Evolutionary conservation across 2,888 invertebrate genomes (phyloP), one percentile per base, ranked within the genome.

Genomic region (Marasmarcha lunaedactyla): DNA sequence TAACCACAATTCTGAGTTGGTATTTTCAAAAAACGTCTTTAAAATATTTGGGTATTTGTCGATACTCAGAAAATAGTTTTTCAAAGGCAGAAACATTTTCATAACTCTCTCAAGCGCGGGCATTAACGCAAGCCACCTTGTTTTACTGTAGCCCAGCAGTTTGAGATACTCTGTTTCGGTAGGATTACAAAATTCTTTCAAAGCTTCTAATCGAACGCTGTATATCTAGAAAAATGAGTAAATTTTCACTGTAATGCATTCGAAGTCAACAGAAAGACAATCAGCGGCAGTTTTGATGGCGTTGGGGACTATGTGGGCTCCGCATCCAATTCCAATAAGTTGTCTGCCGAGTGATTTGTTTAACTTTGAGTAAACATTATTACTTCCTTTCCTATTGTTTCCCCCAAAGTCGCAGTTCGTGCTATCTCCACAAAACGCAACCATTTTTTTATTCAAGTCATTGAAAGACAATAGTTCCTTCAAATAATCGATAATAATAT

Each of bases 81-180:
- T 57, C 43, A 57, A 52, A 13, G 56, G 51, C 47, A 51, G 48
- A 42, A 43, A 59, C 54, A 57, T 57, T 56, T 59, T 57, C 44
- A 38, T 25, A 39, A 38, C 37, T 42, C 46, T 48, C 38, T 45
- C 42, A 40, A 46, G 34, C 27, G 46, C 42, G 7, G 44, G 42
- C 41, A 54, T 46, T 39, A 59, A 36, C n/a, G 39, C 41, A 38
- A 43, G 45, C 45, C 42, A 47, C 36, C 46, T 47, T 15, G 45
- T 46, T 48, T 46, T 45, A 40, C 46, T 44, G 37, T 46, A 48
- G 35, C 44, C 41, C 15, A 44, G 26, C 30, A 44, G n/a, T 46
- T 43, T 36, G 9, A 42, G 27, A 39, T 46, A 42, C 14, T 47
- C 42, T 33, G 39, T 50, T 11, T 55, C 49, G 39, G 47, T 48